These are phyloP conservation scores for Syngnathus acus DNA, from an alignment of 2,797 vertebrate genomes.

Conservation along the genomic window DNA sequence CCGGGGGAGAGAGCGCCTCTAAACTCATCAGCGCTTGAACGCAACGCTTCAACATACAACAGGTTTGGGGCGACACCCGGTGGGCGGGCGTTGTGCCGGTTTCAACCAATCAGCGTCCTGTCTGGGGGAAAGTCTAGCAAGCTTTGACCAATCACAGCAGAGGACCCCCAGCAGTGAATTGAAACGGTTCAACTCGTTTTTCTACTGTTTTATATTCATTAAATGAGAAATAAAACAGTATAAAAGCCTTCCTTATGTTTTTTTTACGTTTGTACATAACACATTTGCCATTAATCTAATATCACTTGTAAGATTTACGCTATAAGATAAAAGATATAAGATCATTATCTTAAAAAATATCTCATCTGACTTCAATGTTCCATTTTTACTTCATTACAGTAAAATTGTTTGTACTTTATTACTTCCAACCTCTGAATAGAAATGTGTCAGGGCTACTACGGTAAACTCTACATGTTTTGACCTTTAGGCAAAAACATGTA, in stretches of 20 bases:
- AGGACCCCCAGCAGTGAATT: conserved; percentile 26
- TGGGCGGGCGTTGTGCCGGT: conserved; percentile 32
- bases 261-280: too few species aligned
- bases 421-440: background rate
- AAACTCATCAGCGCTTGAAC: conserved; percentile 53
- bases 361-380: too few species aligned
- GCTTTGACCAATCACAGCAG: conserved; percentile 48
- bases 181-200: conserved; percentile 5
- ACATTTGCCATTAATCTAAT: too few species aligned
- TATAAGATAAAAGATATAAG: too few species aligned
- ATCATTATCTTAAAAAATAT: too few species aligned
- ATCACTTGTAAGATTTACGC: too few species aligned
- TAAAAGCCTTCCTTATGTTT: background rate
- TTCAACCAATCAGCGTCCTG: conserved; percentile 49
- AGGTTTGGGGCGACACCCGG: conserved; percentile 54
- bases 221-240: background rate
- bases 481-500: background rate
- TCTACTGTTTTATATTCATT: background rate
- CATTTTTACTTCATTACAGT: background rate
- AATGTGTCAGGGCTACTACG: background rate
- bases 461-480: background rate
- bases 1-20: conserved; percentile 58
- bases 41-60: conserved; percentile 62
- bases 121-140: conserved; percentile 25
- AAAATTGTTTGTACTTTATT: background rate